Conservation (phyloP, 2,113 vertebrate genomes). For the Ifrita kowaldi region DNA sequence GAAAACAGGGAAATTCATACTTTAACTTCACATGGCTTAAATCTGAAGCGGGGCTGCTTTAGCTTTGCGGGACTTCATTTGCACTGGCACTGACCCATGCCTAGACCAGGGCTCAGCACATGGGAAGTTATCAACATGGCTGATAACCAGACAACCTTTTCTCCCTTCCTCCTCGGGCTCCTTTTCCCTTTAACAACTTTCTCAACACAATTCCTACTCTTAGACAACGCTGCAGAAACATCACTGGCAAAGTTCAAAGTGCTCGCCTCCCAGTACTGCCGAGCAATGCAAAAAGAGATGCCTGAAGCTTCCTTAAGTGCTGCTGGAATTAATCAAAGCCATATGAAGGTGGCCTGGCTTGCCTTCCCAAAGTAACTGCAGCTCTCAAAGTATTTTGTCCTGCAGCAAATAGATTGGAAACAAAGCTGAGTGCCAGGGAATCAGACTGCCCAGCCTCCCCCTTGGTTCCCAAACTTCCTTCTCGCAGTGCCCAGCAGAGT, state of each 20-base stretch:
- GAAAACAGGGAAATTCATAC: not conserved
- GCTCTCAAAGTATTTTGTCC: not conserved
- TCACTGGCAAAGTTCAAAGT: not conserved
- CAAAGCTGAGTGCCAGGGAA: not conserved
- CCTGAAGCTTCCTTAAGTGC: not conserved
- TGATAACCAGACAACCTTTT: not conserved
- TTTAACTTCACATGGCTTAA: not conserved
- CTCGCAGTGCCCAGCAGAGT: rapidly evolving
- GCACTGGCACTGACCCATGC: not conserved
- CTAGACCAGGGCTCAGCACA: not conserved
- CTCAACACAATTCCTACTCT: rapidly evolving
- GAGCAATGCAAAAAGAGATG: not conserved
- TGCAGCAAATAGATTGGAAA: not conserved
- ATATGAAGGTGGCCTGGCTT: not conserved
- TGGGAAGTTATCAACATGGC: rapidly evolving
- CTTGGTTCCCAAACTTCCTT: not conserved
- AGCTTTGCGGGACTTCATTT: not conserved
- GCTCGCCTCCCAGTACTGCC: not conserved
- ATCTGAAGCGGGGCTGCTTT: not conserved
- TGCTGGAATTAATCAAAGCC: not conserved
- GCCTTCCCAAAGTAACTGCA: not conserved
- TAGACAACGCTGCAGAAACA: not conserved
- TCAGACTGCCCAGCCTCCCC: not conserved
- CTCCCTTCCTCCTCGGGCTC: not conserved
- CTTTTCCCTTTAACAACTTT: not conserved